Base-by-base conservation (phyloP, 1,140 invertebrate genomes). In the Trypoxylus dichotomus region DNA sequence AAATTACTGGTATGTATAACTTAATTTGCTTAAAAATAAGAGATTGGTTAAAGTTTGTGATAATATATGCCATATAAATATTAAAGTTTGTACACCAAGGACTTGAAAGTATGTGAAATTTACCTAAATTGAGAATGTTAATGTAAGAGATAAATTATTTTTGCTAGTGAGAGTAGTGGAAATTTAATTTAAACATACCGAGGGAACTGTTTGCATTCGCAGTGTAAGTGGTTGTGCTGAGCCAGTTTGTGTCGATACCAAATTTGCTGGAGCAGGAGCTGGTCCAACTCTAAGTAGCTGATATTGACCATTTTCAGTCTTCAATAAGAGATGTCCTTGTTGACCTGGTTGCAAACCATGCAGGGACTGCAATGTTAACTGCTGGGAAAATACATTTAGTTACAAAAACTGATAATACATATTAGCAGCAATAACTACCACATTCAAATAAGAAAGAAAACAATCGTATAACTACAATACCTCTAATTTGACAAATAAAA, bases 231-330 rank as follows among this genome's bases (percentile, higher is more conserved):
- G 81, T 74, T 83, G 81, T 78, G 85, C 85, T 27, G 79, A 81
- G 72, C 86, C 83, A 83, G 89, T 88, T 79, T 63, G 73, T 37
- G 90, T 89, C 81, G 90, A 88, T 81, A 89, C 90, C 79, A 92
- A 89, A 68, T 90, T 87, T 79, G 90, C 89, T 81, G 77, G 29
- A 2, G 88, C 81, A 11, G 91, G 90, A n/a, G 92, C 90, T 76
- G 94, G 93, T 78, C 94, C 94, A 80, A 97, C 94, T 86, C 95
- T 92, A 80, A 98, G 88, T 82, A 98, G 89, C 87, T 98, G 95
- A 88, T 94, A 96, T 85, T 97, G 95, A 80, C 96, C 97, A 90
- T 95, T 97, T 89, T 98, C 96, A 85, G 96, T 97, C 89, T 97
- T 97, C 83, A 98, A 88, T 81, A 97, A 89, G 83, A 97, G 89